Percentiles rank a stretch among this genome's conserved stretches.
Evolutionary conservation across 1,140 invertebrate genomes (phyloP).

Genomic region (Sinonovacula constricta): DNA sequence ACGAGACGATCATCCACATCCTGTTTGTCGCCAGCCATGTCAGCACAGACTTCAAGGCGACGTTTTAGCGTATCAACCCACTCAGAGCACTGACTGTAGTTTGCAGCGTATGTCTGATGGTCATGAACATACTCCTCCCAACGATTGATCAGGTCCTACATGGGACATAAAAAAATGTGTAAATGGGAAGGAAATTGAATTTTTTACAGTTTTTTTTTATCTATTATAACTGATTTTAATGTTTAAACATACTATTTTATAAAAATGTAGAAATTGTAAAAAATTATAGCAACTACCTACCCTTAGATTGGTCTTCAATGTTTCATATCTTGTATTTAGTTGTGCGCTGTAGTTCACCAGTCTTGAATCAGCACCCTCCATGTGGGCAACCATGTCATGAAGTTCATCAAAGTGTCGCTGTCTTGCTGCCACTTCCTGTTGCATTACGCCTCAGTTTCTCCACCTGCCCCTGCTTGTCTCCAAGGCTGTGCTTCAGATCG

Average conservation of each 20-base stretch:
- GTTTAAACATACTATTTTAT: no score
- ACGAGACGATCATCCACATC: slow-evolving; percentile 91
- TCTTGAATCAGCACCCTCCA: slow-evolving; percentile 87
- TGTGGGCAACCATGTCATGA: slow-evolving; percentile 84
- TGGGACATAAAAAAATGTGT: neutral
- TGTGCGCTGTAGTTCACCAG: slow-evolving; percentile 88
- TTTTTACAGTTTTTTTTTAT: neutral
- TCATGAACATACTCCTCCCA: slow-evolving; percentile 92
- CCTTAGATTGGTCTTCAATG: slow-evolving; percentile 89
- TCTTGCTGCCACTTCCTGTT: slow-evolving; percentile 87
- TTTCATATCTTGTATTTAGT: slow-evolving; percentile 90
- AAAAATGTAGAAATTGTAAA: no score
- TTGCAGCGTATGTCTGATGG: slow-evolving; percentile 89
- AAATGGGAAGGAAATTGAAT: neutral
- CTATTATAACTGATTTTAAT: no score
- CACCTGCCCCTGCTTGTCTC: slow-evolving; percentile 89
- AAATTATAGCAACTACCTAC: no score
- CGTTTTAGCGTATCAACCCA: slow-evolving; percentile 86
- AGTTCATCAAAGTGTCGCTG: slow-evolving; percentile 86
- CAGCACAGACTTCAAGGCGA: slow-evolving; percentile 87
- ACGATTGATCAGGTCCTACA: slow-evolving; percentile 78
- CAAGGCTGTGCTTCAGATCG: slow-evolving; percentile 90
- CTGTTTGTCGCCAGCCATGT: slow-evolving; percentile 91
- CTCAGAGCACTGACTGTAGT: slow-evolving; percentile 86
- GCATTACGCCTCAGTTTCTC: slow-evolving; percentile 87